Conservation (phyloP, 2,797 vertebrate genomes). For the Limnodromus scolopaceus region DNA sequence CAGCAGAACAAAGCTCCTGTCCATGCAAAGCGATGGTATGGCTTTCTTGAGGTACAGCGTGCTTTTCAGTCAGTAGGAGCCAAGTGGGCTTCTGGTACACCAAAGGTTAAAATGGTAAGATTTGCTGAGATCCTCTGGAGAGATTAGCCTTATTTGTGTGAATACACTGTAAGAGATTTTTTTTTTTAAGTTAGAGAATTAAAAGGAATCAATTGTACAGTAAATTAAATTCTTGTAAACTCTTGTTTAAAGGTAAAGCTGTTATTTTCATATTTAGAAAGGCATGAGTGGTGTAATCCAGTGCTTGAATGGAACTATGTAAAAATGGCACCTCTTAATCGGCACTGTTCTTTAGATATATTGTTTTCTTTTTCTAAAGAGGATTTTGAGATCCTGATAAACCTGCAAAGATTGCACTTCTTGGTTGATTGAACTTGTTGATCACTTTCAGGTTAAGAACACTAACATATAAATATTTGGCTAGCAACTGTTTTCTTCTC, state of each 20-base stretch:
- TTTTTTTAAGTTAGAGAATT: neutral
- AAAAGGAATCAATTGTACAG: neutral
- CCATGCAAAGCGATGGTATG: slow-evolving; percentile 90
- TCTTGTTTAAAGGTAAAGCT: neutral
- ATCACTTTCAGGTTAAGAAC: neutral
- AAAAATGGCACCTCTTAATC: neutral
- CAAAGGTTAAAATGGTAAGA: slow-evolving; percentile 77
- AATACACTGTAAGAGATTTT: neutral
- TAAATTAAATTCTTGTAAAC: neutral
- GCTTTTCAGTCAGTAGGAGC: slow-evolving; percentile 85
- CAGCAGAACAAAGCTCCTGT: slow-evolving; percentile 79
- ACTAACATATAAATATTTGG: neutral
- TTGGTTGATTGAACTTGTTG: neutral
- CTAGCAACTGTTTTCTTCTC: neutral
- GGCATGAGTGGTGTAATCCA: neutral
- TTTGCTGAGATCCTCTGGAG: neutral
- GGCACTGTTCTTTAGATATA: neutral
- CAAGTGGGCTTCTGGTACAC: slow-evolving; percentile 78
- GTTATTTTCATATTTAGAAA: neutral
- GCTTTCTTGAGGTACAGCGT: slow-evolving; percentile 88
- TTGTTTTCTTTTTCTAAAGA: neutral
- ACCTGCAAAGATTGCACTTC: neutral
- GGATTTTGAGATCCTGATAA: neutral
- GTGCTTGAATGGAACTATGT: neutral
- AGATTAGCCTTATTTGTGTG: neutral